Evolutionary conservation across 2,888 invertebrate genomes (phyloP), one percentile per base, ranked within the genome.

Genomic region (Drosophila borborema): DNA sequence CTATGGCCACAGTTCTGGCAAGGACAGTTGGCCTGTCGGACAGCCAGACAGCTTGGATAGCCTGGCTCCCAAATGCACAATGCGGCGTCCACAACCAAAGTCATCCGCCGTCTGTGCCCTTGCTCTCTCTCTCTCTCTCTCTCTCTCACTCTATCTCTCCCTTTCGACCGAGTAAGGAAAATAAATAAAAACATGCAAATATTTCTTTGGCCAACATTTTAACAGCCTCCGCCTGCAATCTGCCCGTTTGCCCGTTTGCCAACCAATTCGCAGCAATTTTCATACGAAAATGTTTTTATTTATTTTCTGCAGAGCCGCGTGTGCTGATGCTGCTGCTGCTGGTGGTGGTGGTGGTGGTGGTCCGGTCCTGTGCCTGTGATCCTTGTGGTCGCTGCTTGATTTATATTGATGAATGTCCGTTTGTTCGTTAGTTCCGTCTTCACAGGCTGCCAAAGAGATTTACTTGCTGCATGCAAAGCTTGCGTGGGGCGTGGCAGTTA

Each of bases 391-490:
- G 90, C 72, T 74, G 89, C 87, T 91, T 91, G 91, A 91, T 91
- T 91, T 91, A 91, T 91, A 91, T 91, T 91, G 91, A 91, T 91
- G 91, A 91, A 91, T 91, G 91, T 86, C 83, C 86, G 80, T 85
- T 86, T 85, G 85, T 86, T 89, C 86, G 89, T 85, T 89, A 86
- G 89, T 89, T 86, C 82, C 89, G 86, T 86, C 87, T 89, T 86
- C 80, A 74, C 85, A 80, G 88, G 68, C 88, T 80, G 81, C 87
- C 81, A 86, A 89, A 86, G 86, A 86, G 86, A 86, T 86, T 89
- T 89, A 86, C 86, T 77, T 74, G 81, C 61, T 77, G 81, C 64
- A 77, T 59, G 72, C 68, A 62, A 23, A 53, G 54, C 51, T 56
- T 59, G 64, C 59, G 62, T 66, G 66, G 55, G 75, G 80, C 59